A percentile compares a stretch with the other conserved stretches of the same genome.
Conservation (phyloP, 1,140 invertebrate species). For the Caenorhabditis elegans region DNA sequence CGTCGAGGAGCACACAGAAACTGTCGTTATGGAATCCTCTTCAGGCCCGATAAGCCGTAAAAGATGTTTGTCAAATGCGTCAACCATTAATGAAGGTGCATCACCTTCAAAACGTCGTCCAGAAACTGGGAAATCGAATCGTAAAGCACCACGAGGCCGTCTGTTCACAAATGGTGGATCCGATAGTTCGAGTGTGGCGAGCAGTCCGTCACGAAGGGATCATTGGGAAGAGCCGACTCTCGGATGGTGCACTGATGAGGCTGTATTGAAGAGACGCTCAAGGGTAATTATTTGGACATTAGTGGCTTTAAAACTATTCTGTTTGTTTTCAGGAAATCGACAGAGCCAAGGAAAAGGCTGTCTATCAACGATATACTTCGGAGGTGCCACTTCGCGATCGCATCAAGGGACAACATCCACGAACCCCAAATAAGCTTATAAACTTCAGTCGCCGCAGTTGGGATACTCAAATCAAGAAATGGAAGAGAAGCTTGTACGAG, state of each 20-base stretch:
- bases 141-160: background rate
- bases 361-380: conserved; percentile 46
- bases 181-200: background rate
- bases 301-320: background rate
- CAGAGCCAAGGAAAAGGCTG: conserved; percentile 51
- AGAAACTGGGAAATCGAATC: background rate
- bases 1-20: background rate
- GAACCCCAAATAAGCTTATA: conserved; percentile 68
- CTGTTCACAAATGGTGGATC: background rate
- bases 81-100: conserved; percentile 26
- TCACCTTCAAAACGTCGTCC: conserved; percentile 22
- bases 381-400: conserved; percentile 43
- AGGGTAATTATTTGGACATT: conserved; percentile 4
- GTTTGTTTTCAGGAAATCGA: conserved; percentile 49
- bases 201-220: conserved; percentile 1
- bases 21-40: background rate
- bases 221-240: conserved; percentile 51
- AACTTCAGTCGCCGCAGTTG: conserved; percentile 67
- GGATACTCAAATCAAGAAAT: conserved; percentile 61
- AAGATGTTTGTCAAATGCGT: conserved; percentile 37
- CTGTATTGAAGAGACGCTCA: conserved; percentile 44
- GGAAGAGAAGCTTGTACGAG: conserved; percentile 60
- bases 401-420: conserved; percentile 59
- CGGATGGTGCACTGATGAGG: conserved; percentile 55
- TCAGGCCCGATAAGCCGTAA: conserved; percentile 8